These are phyloP conservation scores for Deroplatys truncata DNA, from an alignment of 2,888 invertebrate genomes.

Conservation along the genomic window DNA sequence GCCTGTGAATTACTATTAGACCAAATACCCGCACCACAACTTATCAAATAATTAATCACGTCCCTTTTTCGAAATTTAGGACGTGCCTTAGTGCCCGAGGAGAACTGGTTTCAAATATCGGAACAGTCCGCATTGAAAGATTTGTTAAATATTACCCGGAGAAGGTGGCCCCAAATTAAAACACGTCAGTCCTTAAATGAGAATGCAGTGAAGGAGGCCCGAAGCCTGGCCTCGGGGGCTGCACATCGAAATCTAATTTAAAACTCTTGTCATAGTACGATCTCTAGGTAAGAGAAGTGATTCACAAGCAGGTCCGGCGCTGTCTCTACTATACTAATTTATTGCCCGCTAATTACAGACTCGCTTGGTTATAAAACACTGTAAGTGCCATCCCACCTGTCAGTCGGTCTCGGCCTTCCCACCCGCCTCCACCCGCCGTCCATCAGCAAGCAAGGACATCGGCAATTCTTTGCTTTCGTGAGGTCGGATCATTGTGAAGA, in stretches of 20 bases:
- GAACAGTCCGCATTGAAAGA: neutral
- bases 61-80: neutral
- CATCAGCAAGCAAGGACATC: neutral
- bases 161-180: neutral
- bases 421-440: neutral
- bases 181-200: neutral
- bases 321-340: conserved; percentile 18
- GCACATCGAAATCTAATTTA: conserved; percentile 29
- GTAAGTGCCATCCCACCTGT: conserved; percentile 26
- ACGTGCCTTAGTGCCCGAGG: neutral
- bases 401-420: conserved; percentile 5
- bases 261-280: conserved; percentile 21
- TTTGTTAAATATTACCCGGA: neutral
- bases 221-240: neutral
- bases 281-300: neutral
- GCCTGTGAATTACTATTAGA: neutral
- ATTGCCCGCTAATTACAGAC: conserved; percentile 29
- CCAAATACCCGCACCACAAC: neutral
- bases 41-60: neutral
- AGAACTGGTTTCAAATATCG: neutral
- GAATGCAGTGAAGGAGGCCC: neutral
- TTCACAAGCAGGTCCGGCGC: neutral
- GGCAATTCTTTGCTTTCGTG: neutral
- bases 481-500: neutral
- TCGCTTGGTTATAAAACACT: conserved; percentile 24